Percentiles rank a stretch among this genome's conserved stretches.
Conservation (phyloP, 23 tunicate species). For the Ciona savignyi region DNA sequence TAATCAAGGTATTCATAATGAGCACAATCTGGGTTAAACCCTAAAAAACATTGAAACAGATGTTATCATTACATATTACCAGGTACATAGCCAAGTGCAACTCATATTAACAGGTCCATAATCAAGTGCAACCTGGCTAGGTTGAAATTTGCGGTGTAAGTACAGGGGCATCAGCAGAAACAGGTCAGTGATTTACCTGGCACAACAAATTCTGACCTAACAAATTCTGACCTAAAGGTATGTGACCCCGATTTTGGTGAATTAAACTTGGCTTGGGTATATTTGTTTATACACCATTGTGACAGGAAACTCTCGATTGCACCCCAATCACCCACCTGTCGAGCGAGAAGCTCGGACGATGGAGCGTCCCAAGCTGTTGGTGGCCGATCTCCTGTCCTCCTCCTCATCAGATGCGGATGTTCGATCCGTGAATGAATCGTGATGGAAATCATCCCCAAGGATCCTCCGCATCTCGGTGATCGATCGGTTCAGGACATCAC, state of each 20-base stretch:
- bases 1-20: too few species aligned
- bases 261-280: neutral
- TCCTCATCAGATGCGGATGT: constrained; percentile 7
- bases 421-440: constrained; percentile 1
- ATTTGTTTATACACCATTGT: neutral
- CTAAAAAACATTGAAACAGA: too few species aligned
- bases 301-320: neutral
- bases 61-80: too few species aligned
- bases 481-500: constrained; percentile 52
- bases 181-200: too few species aligned
- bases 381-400: constrained; percentile 51
- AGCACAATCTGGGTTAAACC: too few species aligned
- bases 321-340: neutral
- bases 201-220: too few species aligned
- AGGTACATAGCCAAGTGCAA: too few species aligned
- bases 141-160: too few species aligned
- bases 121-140: too few species aligned
- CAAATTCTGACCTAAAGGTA: too few species aligned
- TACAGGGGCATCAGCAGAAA: too few species aligned
- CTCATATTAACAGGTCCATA: too few species aligned
- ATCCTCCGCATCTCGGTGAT: constrained; percentile 59
- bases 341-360: constrained; percentile 63
- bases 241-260: neutral
- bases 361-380: constrained; percentile 67
- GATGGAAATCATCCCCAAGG: constrained; percentile 36